These are phyloP conservation scores for Lepidurus apus DNA, from an alignment of 1,140 invertebrate species.

Conservation along the genomic window DNA sequence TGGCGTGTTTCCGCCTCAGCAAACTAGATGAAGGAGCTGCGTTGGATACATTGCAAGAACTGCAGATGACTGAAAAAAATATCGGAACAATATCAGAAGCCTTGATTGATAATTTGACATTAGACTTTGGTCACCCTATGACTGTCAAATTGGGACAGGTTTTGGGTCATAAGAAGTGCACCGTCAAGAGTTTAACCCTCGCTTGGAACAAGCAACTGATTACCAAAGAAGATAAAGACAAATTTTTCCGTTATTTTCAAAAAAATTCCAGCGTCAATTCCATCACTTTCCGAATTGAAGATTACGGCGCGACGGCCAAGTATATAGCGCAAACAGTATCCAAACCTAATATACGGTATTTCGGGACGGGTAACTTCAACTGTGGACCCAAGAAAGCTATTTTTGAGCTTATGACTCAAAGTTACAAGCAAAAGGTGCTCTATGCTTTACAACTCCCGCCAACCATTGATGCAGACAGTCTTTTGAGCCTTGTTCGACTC, in stretches of 20 bases:
- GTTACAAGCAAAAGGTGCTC: background rate
- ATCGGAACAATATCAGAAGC: background rate
- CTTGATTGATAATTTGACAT: background rate
- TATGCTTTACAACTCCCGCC: background rate
- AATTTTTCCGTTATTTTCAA: background rate
- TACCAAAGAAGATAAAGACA: background rate
- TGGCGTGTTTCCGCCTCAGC: background rate
- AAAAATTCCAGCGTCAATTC: background rate
- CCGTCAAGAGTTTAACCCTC: background rate
- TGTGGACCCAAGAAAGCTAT: background rate
- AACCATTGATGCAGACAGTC: background rate
- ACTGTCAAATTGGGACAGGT: background rate
- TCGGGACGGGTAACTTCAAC: background rate
- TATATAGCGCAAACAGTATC: background rate
- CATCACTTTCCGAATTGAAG: constrained; percentile 6
- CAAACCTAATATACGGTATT: background rate
- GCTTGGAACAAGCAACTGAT: background rate
- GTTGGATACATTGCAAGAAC: background rate
- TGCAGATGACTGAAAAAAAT: background rate
- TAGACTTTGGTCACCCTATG: background rate
- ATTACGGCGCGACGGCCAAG: background rate
- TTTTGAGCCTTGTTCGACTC: background rate
- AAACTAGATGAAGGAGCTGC: background rate
- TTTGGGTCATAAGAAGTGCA: background rate
- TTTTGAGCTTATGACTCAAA: background rate